Percentiles rank a stretch among this genome's conserved stretches.
phyloP scores from a whole-genome alignment of 1,140 invertebrate species.

The Teleogryllus occipitalis region DNA sequence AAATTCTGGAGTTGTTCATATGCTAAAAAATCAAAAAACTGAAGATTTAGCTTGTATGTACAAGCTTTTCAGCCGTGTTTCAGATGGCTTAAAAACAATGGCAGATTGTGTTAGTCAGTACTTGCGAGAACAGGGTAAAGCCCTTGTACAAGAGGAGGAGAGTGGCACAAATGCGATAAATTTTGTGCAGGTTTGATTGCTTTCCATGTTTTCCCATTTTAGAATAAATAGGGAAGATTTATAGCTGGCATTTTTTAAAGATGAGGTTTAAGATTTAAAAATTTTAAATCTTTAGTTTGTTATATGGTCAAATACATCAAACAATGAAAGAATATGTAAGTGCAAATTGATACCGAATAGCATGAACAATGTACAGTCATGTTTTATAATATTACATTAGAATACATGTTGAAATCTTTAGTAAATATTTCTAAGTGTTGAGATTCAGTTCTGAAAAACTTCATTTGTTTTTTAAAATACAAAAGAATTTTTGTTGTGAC shows the following conservation, averaged over 20 bases:
- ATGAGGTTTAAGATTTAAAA: too few relatives aligned
- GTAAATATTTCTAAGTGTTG: too few relatives aligned
- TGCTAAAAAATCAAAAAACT: conserved; percentile 95
- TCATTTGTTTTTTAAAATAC: too few relatives aligned
- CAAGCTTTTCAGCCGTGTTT: conserved; percentile 86
- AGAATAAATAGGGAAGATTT: too few relatives aligned
- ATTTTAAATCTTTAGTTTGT: background rate
- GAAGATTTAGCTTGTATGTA: conserved; percentile 97
- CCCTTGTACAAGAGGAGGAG: conserved; percentile 86
- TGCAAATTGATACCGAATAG: background rate
- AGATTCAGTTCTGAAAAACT: too few relatives aligned
- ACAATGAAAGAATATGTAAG: background rate
- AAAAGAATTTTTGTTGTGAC: too few relatives aligned
- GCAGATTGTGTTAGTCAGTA: conserved; percentile 91
- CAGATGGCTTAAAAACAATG: conserved; percentile 87
- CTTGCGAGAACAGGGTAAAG: conserved; percentile 87
- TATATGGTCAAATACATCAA: background rate
- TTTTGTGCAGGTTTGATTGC: conserved; percentile 73
- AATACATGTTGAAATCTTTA: too few relatives aligned
- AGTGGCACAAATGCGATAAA: conserved; percentile 87
- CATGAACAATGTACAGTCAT: background rate
- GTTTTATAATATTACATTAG: too few relatives aligned
- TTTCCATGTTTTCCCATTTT: background rate
- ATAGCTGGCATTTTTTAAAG: too few relatives aligned
- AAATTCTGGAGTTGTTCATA: conserved; percentile 97